Percentiles rank a stretch among this genome's conserved stretches.
Conservation (phyloP, 2,888 invertebrate species). For the Pristionchus mayeri region DNA sequence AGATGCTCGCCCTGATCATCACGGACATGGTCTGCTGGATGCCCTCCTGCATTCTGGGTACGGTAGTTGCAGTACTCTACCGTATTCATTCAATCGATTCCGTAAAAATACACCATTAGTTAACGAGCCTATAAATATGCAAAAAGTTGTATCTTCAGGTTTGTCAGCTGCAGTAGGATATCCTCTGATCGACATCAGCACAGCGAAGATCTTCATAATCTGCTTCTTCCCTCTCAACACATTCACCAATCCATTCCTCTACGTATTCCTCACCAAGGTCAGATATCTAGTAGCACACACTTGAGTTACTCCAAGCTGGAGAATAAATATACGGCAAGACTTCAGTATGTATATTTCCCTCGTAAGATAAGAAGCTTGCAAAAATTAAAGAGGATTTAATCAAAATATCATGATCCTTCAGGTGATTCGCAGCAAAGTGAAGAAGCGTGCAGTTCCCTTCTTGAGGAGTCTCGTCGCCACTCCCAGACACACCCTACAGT, state of each 20-base stretch:
- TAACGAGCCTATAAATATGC: neutral
- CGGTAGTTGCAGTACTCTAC: neutral
- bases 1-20: slow-evolving; percentile 94
- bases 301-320: too few relatives aligned
- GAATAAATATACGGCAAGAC: too few relatives aligned
- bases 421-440: slow-evolving; percentile 64
- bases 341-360: too few relatives aligned
- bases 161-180: slow-evolving; percentile 92
- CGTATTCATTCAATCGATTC: neutral
- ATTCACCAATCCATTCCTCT: slow-evolving; percentile 97
- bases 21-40: slow-evolving; percentile 99
- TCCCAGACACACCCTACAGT: slow-evolving; percentile 52
- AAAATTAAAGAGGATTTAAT: too few relatives aligned
- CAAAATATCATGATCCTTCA: neutral
- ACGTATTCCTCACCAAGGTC: slow-evolving; percentile 92
- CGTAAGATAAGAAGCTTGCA: too few relatives aligned
- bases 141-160: slow-evolving; percentile 45
- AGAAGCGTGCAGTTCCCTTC: slow-evolving; percentile 63
- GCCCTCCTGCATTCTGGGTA: slow-evolving; percentile 87
- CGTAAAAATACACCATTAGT: too few relatives aligned
- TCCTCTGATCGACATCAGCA: slow-evolving; percentile 91
- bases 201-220: slow-evolving; percentile 93
- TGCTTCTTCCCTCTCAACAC: slow-evolving; percentile 95
- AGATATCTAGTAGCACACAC: too few relatives aligned
- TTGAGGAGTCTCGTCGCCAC: slow-evolving; percentile 58